phyloP scores from a whole-genome alignment of 1,140 invertebrate genomes.

The fruit fly (Drosophila melanogaster) region DNA sequence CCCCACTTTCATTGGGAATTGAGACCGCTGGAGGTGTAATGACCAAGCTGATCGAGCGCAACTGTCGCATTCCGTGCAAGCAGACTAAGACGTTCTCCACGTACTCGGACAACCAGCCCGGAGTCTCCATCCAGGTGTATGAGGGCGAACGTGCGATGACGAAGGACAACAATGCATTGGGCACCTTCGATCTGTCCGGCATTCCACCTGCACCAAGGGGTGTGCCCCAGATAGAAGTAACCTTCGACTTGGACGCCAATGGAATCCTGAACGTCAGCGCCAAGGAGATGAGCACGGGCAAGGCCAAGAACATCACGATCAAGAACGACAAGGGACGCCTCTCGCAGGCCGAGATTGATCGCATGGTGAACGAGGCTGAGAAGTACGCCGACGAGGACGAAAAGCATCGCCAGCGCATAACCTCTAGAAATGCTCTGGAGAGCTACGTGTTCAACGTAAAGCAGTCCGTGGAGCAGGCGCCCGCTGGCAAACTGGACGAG shows the following conservation, averaged over 20 bases:
- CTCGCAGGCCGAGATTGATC: slow-evolving; percentile 91
- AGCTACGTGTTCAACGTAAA: slow-evolving; percentile 90
- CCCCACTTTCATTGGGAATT: slow-evolving; percentile 87
- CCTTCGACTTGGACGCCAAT: slow-evolving; percentile 87
- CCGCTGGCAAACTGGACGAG: slow-evolving; percentile 86
- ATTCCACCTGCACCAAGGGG: slow-evolving; percentile 93
- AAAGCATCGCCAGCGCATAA: slow-evolving; percentile 88
- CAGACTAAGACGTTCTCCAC: slow-evolving; percentile 88
- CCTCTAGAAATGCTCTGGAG: slow-evolving; percentile 87
- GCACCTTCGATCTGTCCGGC: slow-evolving; percentile 91
- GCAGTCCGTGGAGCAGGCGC: slow-evolving; percentile 84
- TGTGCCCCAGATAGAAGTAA: slow-evolving; percentile 90
- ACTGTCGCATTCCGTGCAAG: slow-evolving; percentile 88
- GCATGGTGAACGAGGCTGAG: slow-evolving; percentile 61
- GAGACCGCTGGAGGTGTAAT: slow-evolving; percentile 87
- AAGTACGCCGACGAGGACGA: slow-evolving; percentile 86
- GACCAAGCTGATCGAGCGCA: slow-evolving; percentile 88
- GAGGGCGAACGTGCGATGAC: slow-evolving; percentile 90
- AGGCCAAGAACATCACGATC: slow-evolving; percentile 91
- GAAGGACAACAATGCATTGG: slow-evolving; percentile 90
- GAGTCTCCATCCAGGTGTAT: slow-evolving; percentile 88
- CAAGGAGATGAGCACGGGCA: slow-evolving; percentile 86
- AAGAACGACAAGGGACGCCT: slow-evolving; percentile 93
- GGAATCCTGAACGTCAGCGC: slow-evolving; percentile 88
- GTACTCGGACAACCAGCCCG: slow-evolving; percentile 89